phyloP scores from a whole-genome alignment of 2,888 invertebrate species.

The Lypha dubia region DNA sequence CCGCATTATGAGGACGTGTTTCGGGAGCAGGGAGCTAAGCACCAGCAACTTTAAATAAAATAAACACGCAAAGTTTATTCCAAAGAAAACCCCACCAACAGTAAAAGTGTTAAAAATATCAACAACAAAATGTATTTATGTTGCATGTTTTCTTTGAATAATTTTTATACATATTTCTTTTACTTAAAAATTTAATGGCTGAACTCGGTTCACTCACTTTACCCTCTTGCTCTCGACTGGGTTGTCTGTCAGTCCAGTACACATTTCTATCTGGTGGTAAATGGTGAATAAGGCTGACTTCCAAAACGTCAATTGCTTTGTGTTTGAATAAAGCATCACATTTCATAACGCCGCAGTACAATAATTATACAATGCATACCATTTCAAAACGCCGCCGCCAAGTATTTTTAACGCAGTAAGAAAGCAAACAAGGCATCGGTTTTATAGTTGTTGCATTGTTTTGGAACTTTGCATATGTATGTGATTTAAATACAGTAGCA shows the following conservation, averaged over 20 bases:
- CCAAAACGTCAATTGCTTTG: too few species aligned
- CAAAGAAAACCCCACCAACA: slow-evolving; percentile 25
- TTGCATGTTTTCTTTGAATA: slow-evolving; percentile 45
- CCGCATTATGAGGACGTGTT: slow-evolving; percentile 20
- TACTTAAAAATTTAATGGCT: slow-evolving; percentile 57
- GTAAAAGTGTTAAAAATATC: slow-evolving; percentile 3
- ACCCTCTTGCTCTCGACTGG: not conserved
- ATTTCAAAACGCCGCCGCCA: too few species aligned
- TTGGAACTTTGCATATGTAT: too few species aligned
- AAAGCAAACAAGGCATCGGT: too few species aligned
- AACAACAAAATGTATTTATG: slow-evolving; percentile 17
- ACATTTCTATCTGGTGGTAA: slow-evolving; percentile 4
- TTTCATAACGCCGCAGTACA: too few species aligned
- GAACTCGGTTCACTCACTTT: slow-evolving; percentile 49
- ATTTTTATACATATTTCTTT: slow-evolving; percentile 27
- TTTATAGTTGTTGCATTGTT: too few species aligned
- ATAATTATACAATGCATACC: too few species aligned
- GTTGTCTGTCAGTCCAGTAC: slow-evolving; percentile 25
- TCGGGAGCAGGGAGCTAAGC: slow-evolving; percentile 16
- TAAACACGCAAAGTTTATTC: slow-evolving; percentile 65
- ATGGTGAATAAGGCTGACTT: not conserved
- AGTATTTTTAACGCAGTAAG: too few species aligned
- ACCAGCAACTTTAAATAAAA: slow-evolving; percentile 22
- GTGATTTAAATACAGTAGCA: too few species aligned
- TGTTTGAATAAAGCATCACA: too few species aligned